phyloP scores from a whole-genome alignment of 2,797 vertebrate genomes.

The Epinephelus awoara region DNA sequence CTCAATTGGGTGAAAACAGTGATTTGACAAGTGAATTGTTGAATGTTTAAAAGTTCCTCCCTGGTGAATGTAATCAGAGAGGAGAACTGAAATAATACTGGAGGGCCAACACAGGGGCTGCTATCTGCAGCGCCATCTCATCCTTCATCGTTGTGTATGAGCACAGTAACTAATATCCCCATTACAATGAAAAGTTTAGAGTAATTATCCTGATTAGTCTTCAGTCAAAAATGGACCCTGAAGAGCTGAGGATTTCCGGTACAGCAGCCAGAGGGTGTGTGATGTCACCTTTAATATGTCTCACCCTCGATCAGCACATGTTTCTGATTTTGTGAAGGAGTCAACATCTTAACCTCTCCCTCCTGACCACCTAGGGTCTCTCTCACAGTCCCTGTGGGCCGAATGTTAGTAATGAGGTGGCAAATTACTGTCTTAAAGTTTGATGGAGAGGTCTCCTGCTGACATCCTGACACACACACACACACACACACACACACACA shows the following conservation, averaged over 20 bases:
- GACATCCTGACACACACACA: conserved; percentile 62
- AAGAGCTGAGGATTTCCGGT: not conserved
- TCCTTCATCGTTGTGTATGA: no score
- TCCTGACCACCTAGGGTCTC: conserved; percentile 57
- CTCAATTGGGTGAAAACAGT: no score
- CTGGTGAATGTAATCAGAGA: no score
- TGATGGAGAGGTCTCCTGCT: conserved; percentile 83
- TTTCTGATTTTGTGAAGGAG: conserved; percentile 26
- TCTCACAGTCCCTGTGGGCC: conserved; percentile 80
- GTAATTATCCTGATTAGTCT: not conserved
- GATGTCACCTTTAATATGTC: conserved; percentile 4
- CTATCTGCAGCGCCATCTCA: no score
- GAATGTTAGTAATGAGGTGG: conserved; percentile 85
- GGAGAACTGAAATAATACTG: no score
- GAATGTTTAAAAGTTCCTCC: no score
- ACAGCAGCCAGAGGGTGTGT: no score
- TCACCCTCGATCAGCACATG: not conserved
- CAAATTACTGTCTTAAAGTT: conserved; percentile 87
- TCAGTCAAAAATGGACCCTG: not conserved
- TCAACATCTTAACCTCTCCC: conserved; percentile 41
- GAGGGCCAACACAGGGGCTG: no score
- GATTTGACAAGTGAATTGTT: no score
- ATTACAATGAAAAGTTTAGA: no score
- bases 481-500: conserved; percentile 38
- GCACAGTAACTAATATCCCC: no score